Evolutionary conservation across 2,888 invertebrate species (phyloP).

Genomic region (Tanypteryx hageni): DNA sequence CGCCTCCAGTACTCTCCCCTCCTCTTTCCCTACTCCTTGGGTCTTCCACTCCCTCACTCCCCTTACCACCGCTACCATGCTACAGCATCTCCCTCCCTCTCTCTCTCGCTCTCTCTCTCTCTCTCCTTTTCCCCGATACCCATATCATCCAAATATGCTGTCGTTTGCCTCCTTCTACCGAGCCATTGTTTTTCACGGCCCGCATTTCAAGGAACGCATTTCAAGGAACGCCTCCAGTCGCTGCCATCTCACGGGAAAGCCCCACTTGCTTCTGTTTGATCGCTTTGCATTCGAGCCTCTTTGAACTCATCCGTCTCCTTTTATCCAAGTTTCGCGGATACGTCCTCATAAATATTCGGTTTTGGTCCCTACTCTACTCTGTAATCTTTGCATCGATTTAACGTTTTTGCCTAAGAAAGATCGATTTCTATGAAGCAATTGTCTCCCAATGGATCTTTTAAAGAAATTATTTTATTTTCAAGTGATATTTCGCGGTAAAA

Average conservation of each 20-base stretch:
- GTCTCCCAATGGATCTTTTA: neutral
- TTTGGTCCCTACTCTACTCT: neutral
- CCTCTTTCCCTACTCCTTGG: neutral
- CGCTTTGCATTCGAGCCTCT: conserved; percentile 38
- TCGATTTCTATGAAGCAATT: neutral
- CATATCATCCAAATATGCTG: conserved; percentile 61
- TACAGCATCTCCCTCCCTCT: neutral
- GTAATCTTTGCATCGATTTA: neutral
- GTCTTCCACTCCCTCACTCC: neutral
- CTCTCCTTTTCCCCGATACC: neutral
- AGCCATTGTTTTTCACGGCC: conserved; percentile 57
- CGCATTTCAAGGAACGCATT: conserved; percentile 57
- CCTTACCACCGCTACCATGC: neutral
- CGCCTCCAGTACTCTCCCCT: neutral
- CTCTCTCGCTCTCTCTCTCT: neutral
- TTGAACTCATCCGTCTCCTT: conserved; percentile 9
- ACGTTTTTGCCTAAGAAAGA: neutral
- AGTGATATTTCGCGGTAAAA: neutral
- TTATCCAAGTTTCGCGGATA: neutral
- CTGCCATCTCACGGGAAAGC: conserved; percentile 32
- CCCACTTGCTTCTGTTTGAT: conserved; percentile 43
- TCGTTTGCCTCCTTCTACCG: conserved; percentile 39
- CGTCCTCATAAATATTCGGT: neutral
- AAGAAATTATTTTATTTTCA: neutral
- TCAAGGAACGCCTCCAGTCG: conserved; percentile 27